These are phyloP conservation scores for Heliconius hortense DNA, from an alignment of 2,888 invertebrate species.

Conservation along the genomic window DNA sequence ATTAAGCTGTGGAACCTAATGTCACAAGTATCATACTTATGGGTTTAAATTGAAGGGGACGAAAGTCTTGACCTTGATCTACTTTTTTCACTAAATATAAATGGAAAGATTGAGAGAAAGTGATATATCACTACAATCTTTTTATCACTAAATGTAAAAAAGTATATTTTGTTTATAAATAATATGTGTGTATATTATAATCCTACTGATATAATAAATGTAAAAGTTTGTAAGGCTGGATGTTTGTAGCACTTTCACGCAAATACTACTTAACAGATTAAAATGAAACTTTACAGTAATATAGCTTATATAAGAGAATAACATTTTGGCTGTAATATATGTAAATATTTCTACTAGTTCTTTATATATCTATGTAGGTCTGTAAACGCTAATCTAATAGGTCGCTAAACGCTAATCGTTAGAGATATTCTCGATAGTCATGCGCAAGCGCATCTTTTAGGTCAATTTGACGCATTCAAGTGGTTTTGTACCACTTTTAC, in stretches of 20 bases:
- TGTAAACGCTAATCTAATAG: background rate
- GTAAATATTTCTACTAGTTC: background rate
- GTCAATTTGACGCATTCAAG: background rate
- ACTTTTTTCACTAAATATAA: background rate
- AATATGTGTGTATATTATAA: background rate
- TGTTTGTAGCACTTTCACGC: too few relatives aligned
- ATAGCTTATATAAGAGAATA: too few relatives aligned
- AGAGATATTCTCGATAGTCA: background rate
- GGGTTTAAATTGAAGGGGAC: background rate
- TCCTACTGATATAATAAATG: too few relatives aligned
- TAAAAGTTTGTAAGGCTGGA: too few relatives aligned
- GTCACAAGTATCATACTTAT: background rate
- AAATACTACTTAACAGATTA: too few relatives aligned
- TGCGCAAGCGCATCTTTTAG: conserved; percentile 14
- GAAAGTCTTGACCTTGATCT: background rate
- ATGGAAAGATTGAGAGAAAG: background rate
- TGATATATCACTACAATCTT: background rate
- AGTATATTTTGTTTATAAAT: background rate
- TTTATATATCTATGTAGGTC: background rate
- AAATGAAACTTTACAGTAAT: too few relatives aligned
- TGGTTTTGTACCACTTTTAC: conserved; percentile 23
- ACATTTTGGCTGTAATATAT: too few relatives aligned
- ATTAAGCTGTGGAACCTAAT: background rate
- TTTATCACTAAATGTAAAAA: background rate
- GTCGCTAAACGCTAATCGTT: background rate